These are phyloP conservation scores for Trissoscelio sp. DNA, from an alignment of 2,888 invertebrate genomes.

Conservation along the genomic window DNA sequence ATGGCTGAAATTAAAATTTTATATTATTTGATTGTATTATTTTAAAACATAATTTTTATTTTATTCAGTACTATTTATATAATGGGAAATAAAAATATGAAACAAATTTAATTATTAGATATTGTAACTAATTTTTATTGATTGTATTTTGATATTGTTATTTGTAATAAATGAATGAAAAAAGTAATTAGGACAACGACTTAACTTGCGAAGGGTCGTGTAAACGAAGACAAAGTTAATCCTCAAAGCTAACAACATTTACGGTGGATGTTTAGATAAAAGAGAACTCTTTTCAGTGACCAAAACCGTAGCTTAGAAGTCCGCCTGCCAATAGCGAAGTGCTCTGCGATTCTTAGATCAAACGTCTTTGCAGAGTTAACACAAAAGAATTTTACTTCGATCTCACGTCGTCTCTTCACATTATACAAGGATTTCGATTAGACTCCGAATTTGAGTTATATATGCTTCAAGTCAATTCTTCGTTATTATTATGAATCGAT, in stretches of 20 bases:
- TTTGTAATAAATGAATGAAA: too few species aligned
- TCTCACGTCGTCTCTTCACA: slow-evolving; percentile 20
- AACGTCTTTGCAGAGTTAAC: slow-evolving; percentile 47
- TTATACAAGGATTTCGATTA: not conserved
- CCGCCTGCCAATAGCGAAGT: slow-evolving; percentile 24
- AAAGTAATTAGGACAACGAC: too few species aligned
- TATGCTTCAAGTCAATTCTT: not conserved
- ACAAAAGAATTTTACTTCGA: slow-evolving; percentile 45
- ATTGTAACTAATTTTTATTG: too few species aligned
- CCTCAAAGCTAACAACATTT: slow-evolving; percentile 46
- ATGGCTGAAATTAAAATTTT: too few species aligned
- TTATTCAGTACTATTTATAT: too few species aligned
- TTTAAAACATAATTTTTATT: too few species aligned
- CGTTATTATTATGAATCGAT: not conserved
- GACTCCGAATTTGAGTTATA: too few species aligned
- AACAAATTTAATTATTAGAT: too few species aligned
- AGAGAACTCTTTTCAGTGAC: slow-evolving; percentile 33
- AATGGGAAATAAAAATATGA: too few species aligned
- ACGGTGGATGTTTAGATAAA: slow-evolving; percentile 51
- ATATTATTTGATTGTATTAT: too few species aligned
- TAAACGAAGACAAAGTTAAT: slow-evolving; percentile 10
- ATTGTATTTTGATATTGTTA: too few species aligned
- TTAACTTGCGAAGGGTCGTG: too few species aligned
- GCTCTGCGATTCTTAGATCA: slow-evolving; percentile 41
- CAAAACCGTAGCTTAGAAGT: slow-evolving; percentile 28